Conservation (phyloP, 2,113 vertebrate species). For the Chrysemys picta region DNA sequence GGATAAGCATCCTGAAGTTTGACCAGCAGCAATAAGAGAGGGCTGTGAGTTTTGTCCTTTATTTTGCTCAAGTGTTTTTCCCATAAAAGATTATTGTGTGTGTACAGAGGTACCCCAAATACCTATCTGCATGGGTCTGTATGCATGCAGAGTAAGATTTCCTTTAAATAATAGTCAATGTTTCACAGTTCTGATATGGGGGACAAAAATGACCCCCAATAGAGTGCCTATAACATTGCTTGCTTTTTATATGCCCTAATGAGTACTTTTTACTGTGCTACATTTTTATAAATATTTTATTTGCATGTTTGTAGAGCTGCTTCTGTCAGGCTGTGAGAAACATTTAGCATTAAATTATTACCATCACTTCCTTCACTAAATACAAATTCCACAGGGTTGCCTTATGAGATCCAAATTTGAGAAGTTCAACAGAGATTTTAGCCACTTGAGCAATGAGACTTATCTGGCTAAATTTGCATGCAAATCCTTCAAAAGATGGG, state of each 20-base stretch:
- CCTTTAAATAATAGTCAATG: neutral
- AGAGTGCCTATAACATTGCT: neutral
- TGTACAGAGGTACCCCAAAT: neutral
- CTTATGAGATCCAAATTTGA: neutral
- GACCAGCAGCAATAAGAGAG: accelerated
- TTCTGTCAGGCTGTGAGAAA: neutral
- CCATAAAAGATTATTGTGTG: neutral
- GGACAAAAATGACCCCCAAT: neutral
- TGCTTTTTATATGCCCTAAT: neutral
- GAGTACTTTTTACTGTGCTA: neutral
- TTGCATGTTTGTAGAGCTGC: neutral
- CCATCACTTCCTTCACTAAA: neutral
- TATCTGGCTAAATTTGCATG: neutral
- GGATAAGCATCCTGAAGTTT: neutral
- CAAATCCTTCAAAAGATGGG: neutral
- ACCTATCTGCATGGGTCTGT: neutral
- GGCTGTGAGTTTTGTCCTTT: neutral
- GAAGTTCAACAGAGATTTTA: neutral
- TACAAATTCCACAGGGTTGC: neutral
- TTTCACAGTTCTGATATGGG: neutral
- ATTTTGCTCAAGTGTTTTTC: neutral
- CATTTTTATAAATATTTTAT: neutral
- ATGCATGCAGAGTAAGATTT: neutral
- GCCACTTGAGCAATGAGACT: neutral
- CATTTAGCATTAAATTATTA: neutral